Base-by-base conservation (phyloP, 2,888 invertebrate genomes). In the Acanthoscelides obtectus region DNA sequence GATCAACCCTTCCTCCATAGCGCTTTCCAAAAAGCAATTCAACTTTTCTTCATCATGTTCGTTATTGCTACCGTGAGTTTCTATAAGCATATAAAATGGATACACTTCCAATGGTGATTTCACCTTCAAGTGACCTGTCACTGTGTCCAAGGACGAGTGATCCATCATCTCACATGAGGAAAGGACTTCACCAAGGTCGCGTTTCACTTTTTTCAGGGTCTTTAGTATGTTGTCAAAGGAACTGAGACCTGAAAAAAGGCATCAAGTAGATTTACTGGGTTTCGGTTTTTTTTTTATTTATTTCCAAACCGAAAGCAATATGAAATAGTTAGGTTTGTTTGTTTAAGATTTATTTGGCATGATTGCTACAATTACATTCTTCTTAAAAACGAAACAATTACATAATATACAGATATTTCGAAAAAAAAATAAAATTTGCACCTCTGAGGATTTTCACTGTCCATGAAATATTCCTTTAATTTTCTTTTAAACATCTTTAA, bases 141-240 rank as follows among this genome's bases (percentile, higher is more conserved):
- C 90, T 64, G 90, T 88, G n/a, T 88, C 88, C 80, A 98, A 87
- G 0, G 95, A 90, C 66, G 86, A 85, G 17, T 87, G 87, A 85
- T 99, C 99, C 74, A 99, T 93, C 88, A 99, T 90, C 87, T 99
- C 99, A 86, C 96, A 98, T 0, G 98, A 96, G 3, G 98, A 98
- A 65, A 99, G 85, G 76, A 97, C 94, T 87, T 99, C 98, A 0
- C 93, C 94, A 17, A 98, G 86, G 22, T 91, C 89, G 0, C 84
- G 85, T 84, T 93, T 95, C 0, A 97, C 95, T 74, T 90, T 87
- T 77, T 89, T 88, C 81, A 93, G 94, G 0, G 95, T 90, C 77
- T 92, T 87, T 19, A 97, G 85, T 22, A 97, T 92, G 75, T 91
- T 88, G 64, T 94, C 91, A 84, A 96, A 99, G 63, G 88, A 90